Evolutionary conservation across 1,140 invertebrate genomes (phyloP).

Genomic region (Euglossa dilemma): DNA sequence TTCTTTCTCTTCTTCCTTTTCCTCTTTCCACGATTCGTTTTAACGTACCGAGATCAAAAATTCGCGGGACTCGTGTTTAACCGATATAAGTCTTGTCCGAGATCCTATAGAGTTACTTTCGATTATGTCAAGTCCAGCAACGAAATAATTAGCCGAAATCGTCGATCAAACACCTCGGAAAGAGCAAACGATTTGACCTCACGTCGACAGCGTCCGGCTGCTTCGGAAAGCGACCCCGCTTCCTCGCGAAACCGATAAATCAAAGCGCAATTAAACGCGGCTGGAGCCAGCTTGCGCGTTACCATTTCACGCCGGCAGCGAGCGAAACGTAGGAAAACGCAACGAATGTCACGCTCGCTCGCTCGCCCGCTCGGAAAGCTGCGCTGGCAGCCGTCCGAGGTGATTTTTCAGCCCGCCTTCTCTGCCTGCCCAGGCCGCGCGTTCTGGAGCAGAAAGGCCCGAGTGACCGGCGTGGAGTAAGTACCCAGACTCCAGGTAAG

Average conservation of each 20-base stretch:
- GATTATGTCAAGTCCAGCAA: no score
- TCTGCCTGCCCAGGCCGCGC: not conserved
- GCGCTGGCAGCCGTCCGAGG: not conserved
- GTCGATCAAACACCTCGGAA: no score
- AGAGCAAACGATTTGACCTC: no score
- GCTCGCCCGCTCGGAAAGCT: not conserved
- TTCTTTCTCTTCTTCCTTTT: no score
- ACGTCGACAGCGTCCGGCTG: no score
- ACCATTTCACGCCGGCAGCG: no score
- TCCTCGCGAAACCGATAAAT: not conserved
- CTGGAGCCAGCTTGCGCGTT: not conserved
- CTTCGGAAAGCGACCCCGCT: not conserved
- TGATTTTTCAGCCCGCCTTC: conserved; percentile 26
- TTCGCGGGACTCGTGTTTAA: no score
- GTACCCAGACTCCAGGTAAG: conserved; percentile 36
- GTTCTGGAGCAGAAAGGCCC: conserved; percentile 42
- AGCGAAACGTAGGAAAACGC: conserved; percentile 9
- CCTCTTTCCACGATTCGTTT: no score
- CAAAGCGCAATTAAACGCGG: not conserved
- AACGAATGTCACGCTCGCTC: not conserved
- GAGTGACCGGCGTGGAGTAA: conserved; percentile 4
- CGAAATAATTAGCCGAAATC: no score
- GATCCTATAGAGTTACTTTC: no score
- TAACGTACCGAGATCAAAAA: no score
- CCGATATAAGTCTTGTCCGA: no score